phyloP scores from a whole-genome alignment of 2,888 invertebrate species.

The Melanophora roralis region DNA sequence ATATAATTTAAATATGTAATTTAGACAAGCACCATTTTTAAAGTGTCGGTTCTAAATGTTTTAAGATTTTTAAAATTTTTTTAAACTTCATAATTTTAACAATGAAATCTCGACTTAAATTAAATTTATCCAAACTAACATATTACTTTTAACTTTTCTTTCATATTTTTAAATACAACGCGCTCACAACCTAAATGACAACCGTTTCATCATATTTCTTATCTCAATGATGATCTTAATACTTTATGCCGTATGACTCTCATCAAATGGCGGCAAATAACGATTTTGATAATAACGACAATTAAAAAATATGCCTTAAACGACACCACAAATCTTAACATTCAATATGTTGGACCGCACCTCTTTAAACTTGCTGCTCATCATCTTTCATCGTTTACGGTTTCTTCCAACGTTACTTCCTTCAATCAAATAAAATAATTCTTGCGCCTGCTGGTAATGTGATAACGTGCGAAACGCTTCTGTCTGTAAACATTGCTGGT shows the following conservation, averaged over 20 bases:
- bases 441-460: conserved; percentile 50
- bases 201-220: conserved; percentile 40
- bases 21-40: no score
- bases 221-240: conserved; percentile 22
- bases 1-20: no score
- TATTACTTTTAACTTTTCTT: not conserved
- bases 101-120: no score
- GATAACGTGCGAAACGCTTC: conserved; percentile 59
- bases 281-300: conserved; percentile 11
- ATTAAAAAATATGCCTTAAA: conserved; percentile 30
- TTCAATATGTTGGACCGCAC: conserved; percentile 37
- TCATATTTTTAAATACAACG: conserved; percentile 27
- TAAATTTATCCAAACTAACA: not conserved
- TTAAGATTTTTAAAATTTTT: no score
- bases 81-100: no score
- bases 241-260: conserved; percentile 1
- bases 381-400: conserved; percentile 27
- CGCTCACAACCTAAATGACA: conserved; percentile 31
- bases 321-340: conserved; percentile 33
- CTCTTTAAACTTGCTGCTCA: conserved; percentile 19
- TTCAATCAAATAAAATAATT: conserved; percentile 23
- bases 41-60: no score
- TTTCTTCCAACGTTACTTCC: not conserved
- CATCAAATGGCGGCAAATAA: conserved; percentile 40
- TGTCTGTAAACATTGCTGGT: conserved; percentile 46